Evolutionary conservation across 2,888 invertebrate genomes (phyloP).

Genomic region (Prosopocoilus inquinatus): DNA sequence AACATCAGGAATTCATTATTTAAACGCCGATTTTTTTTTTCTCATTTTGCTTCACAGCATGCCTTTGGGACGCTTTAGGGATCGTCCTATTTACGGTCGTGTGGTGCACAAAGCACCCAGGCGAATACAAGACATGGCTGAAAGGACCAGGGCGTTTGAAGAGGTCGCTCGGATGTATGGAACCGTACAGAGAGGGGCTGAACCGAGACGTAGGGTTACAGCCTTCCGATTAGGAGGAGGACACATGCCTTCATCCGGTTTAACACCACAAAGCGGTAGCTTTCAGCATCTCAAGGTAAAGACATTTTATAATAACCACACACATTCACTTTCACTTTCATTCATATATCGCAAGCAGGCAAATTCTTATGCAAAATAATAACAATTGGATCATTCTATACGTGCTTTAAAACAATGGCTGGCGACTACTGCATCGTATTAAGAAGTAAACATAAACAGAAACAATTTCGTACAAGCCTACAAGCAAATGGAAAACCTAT

Average conservation of each 20-base stretch:
- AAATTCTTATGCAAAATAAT: too few species aligned
- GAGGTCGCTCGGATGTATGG: slow-evolving; percentile 56
- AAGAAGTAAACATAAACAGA: too few species aligned
- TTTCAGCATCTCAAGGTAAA: slow-evolving; percentile 71
- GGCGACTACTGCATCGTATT: too few species aligned
- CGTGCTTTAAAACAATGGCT: too few species aligned
- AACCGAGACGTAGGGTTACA: slow-evolving; percentile 41
- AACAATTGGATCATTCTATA: too few species aligned
- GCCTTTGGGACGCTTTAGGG: slow-evolving; percentile 47
- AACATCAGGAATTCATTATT: neutral
- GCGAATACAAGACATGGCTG: slow-evolving; percentile 47
- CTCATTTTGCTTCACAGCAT: slow-evolving; percentile 37
- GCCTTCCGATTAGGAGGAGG: slow-evolving; percentile 48
- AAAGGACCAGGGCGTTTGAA: slow-evolving; percentile 54
- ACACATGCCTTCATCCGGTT: slow-evolving; percentile 51
- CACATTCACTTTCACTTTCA: too few species aligned
- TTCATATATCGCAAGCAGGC: too few species aligned
- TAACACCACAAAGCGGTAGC: slow-evolving; percentile 54
- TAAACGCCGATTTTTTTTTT: neutral
- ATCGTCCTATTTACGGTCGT: slow-evolving; percentile 68
- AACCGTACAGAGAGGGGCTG: slow-evolving; percentile 44
- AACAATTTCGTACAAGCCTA: too few species aligned
- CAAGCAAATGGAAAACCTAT: too few species aligned
- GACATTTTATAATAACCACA: too few species aligned
- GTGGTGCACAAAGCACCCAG: slow-evolving; percentile 70